Conservation (phyloP, 2,888 invertebrate species). For the Apamea anceps region DNA sequence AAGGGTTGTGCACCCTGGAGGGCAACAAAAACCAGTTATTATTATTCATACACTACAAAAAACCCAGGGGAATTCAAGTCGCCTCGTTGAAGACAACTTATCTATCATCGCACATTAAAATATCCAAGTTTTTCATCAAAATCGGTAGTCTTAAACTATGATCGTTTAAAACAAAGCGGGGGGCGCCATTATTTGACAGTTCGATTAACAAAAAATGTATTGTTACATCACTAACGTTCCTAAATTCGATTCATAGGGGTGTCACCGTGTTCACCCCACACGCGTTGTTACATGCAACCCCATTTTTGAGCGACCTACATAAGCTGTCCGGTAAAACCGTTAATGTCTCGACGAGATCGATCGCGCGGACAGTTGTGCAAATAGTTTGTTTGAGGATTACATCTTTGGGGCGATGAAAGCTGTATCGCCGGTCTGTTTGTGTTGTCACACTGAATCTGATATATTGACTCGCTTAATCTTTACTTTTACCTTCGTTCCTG, state of each 20-base stretch:
- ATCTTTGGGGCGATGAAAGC: slow-evolving; percentile 81
- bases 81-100: slow-evolving; percentile 80
- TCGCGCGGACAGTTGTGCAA: slow-evolving; percentile 88
- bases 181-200: slow-evolving; percentile 77
- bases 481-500: slow-evolving; percentile 61
- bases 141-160: slow-evolving; percentile 76
- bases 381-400: slow-evolving; percentile 84
- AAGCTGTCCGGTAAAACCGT: slow-evolving; percentile 87
- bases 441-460: slow-evolving; percentile 79
- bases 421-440: slow-evolving; percentile 77
- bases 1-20: slow-evolving; percentile 87
- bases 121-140: slow-evolving; percentile 73
- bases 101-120: slow-evolving; percentile 81
- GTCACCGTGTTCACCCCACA: slow-evolving; percentile 83
- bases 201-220: slow-evolving; percentile 74
- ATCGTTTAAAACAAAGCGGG: slow-evolving; percentile 85
- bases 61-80: slow-evolving; percentile 76
- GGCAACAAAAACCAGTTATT: slow-evolving; percentile 85
- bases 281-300: slow-evolving; percentile 81
- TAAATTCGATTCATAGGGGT: slow-evolving; percentile 86
- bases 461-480: slow-evolving; percentile 76
- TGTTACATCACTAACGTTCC: slow-evolving; percentile 72
- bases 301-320: slow-evolving; percentile 87
- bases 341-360: slow-evolving; percentile 86
- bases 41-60: slow-evolving; percentile 82